Percentiles rank a stretch among this genome's conserved stretches.
Evolutionary conservation across 2,797 vertebrate species (phyloP).

Genomic region (Ctenochaetus hawaiiensis): DNA sequence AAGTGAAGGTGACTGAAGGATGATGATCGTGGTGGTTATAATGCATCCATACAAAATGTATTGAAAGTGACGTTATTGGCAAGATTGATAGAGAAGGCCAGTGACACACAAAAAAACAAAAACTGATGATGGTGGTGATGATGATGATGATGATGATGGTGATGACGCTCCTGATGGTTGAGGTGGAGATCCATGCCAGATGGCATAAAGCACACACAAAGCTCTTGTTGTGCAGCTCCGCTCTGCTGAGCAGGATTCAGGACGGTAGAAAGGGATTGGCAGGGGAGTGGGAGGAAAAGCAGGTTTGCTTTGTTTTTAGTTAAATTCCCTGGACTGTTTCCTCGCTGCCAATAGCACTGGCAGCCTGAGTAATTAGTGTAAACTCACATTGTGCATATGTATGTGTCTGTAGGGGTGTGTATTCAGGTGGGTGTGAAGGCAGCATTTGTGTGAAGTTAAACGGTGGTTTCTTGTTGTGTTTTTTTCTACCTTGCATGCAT

Average conservation of each 20-base stretch:
- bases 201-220: slow-evolving; percentile 67
- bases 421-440: slow-evolving; percentile 32
- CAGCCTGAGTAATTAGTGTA: slow-evolving; percentile 65
- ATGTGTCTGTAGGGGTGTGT: slow-evolving; percentile 44
- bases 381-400: slow-evolving; percentile 52
- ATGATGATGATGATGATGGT: slow-evolving; percentile 15
- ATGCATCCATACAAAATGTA: too few relatives aligned
- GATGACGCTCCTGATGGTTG: slow-evolving; percentile 34
- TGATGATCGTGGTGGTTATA: neutral
- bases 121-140: neutral
- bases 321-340: slow-evolving; percentile 70
- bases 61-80: neutral
- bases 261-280: slow-evolving; percentile 55
- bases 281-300: slow-evolving; percentile 55
- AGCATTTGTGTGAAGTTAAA: slow-evolving; percentile 49
- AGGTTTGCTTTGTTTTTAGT: slow-evolving; percentile 73
- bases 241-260: slow-evolving; percentile 61
- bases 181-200: slow-evolving; percentile 61
- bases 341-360: slow-evolving; percentile 66
- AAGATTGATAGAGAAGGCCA: neutral
- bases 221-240: slow-evolving; percentile 42
- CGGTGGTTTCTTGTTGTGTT: neutral
- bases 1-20: neutral
- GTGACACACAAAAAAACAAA: slow-evolving; percentile 21
- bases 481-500: slow-evolving; percentile 19